Conservation (phyloP, 2,888 invertebrate species). For the Ametastegia equiseti region DNA sequence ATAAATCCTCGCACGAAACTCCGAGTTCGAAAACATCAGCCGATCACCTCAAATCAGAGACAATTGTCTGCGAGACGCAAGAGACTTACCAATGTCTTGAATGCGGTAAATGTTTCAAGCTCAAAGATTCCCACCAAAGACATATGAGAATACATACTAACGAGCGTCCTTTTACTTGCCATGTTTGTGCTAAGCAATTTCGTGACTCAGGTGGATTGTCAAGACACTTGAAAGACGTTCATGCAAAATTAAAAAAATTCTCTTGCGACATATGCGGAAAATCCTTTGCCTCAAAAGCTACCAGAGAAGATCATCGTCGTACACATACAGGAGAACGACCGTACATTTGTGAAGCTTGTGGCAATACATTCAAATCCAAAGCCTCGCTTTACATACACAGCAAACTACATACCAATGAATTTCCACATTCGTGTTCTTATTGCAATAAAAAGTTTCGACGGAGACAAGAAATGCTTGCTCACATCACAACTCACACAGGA, state of each 20-base stretch:
- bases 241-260: conserved; percentile 71
- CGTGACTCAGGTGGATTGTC: conserved; percentile 72
- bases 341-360: conserved; percentile 76
- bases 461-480: conserved; percentile 78
- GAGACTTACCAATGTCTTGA: conserved; percentile 75
- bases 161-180: conserved; percentile 73
- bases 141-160: conserved; percentile 76
- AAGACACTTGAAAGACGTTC: conserved; percentile 72
- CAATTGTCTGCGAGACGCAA: conserved; percentile 12
- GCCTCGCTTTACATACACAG: conserved; percentile 76
- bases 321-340: conserved; percentile 72
- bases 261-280: conserved; percentile 70
- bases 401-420: conserved; percentile 75
- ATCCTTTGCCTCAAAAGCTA: conserved; percentile 72
- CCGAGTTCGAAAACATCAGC: conserved; percentile 36
- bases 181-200: conserved; percentile 75
- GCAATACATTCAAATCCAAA: conserved; percentile 75
- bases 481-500: conserved; percentile 74
- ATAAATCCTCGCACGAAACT: conserved; percentile 44
- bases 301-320: conserved; percentile 72
- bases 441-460: conserved; percentile 80
- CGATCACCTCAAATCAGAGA: conserved; percentile 45
- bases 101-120: conserved; percentile 77
- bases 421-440: conserved; percentile 74
- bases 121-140: conserved; percentile 77